Evolutionary conservation across 2,797 vertebrate species (phyloP).

Genomic region (Parauchenoglanis ngamensis): DNA sequence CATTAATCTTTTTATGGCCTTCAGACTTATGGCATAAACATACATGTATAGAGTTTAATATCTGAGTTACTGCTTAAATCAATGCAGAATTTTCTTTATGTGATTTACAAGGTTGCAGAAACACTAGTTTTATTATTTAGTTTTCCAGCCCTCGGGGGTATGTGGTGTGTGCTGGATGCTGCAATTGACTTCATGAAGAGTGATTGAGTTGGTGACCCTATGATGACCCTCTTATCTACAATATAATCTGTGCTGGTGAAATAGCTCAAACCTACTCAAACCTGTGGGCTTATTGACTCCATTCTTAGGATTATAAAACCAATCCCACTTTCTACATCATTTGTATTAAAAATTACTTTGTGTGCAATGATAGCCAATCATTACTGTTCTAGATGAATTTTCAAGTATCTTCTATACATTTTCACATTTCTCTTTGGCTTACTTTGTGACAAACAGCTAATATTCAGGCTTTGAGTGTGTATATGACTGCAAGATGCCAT

Average conservation of each 20-base stretch:
- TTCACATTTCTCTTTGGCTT: background rate
- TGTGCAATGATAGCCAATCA: background rate
- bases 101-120: constrained; percentile 41
- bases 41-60: background rate
- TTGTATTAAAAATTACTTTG: background rate
- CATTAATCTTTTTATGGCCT: constrained; percentile 6
- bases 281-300: constrained; percentile 34
- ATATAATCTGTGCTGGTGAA: constrained; percentile 41
- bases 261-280: constrained; percentile 44
- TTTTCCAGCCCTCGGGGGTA: constrained; percentile 39
- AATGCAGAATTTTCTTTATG: background rate
- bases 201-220: constrained; percentile 56
- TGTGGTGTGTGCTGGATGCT: constrained; percentile 27
- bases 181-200: constrained; percentile 56
- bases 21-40: background rate
- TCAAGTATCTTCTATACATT: background rate
- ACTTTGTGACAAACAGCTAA: background rate
- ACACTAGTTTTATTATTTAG: constrained; percentile 37
- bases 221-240: constrained; percentile 45
- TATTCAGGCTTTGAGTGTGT: background rate
- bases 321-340: background rate
- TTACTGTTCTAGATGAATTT: background rate
- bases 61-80: constrained; percentile 5
- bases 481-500: background rate
- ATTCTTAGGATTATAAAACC: constrained; percentile 18